Evolutionary conservation across 2,797 vertebrate species (phyloP).

Genomic region (Dermochelys coriacea): DNA sequence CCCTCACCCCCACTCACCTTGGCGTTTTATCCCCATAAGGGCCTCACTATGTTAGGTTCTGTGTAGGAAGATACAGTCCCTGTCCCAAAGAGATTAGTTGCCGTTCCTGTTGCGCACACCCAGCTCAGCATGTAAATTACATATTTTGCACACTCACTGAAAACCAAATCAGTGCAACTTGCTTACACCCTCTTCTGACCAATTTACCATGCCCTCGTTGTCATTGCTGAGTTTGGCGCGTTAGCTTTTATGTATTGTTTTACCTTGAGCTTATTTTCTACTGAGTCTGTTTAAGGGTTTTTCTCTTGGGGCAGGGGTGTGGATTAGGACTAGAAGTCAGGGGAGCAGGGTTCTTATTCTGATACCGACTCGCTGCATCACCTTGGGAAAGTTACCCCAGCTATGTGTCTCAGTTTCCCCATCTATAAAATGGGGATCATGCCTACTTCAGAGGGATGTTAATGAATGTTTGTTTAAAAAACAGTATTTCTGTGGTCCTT

Average conservation of each 20-base stretch:
- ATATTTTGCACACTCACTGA: background rate
- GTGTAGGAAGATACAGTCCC: background rate
- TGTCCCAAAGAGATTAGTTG: background rate
- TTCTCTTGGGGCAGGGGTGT: background rate
- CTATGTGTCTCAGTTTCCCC: background rate
- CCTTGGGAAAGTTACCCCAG: background rate
- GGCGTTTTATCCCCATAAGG: background rate
- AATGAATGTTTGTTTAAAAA: background rate
- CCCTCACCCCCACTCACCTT: background rate
- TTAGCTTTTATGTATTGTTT: fast-evolving
- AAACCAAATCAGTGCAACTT: fast-evolving
- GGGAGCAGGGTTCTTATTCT: background rate
- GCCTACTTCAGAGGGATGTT: background rate
- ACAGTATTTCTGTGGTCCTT: background rate
- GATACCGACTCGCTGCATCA: background rate
- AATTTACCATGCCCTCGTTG: background rate
- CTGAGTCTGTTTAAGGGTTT: background rate
- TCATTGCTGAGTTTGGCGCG: background rate
- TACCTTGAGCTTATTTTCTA: background rate
- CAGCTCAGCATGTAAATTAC: background rate
- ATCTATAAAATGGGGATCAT: background rate
- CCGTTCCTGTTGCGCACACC: background rate
- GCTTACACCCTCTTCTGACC: background rate
- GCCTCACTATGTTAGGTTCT: background rate
- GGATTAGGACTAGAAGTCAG: background rate